Evolutionary conservation across 2,888 invertebrate genomes (phyloP), one percentile per base, ranked within the genome.

Genomic region (Arctia plantaginis): DNA sequence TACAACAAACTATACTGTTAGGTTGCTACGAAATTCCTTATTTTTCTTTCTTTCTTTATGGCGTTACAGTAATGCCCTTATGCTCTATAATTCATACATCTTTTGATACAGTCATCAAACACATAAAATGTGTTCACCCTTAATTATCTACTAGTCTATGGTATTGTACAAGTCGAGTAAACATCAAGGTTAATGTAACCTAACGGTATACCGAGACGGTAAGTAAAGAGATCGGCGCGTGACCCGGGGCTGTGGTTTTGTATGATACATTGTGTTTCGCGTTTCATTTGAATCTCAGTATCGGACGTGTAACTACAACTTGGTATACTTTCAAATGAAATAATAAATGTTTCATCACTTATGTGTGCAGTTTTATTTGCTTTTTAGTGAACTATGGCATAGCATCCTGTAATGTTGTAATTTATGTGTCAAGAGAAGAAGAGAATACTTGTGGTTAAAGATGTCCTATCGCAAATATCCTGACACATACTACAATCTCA

Each of bases 261-360:
- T 95, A 94, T 92, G 91, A 91, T 93, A 92, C 92, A 90, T 90
- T 92, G 91, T 91, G 90, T 93, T 93, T 92, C 91, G 90, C 89
- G 90, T 95, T 95, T 95, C 95, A 94, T 95, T 95, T 95, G 95
- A 95, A 95, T 95, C 95, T 95, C 95, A 94, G 90, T 93, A 94
- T 93, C 92, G 92, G 88, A 92, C 92, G 93, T 93, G 93, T 94
- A 91, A 94, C 89, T 93, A 93, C 93, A 94, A 93, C 93, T 94
- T 95, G 94, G 93, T 94, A 95, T 94, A 94, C 93, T 94, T 95
- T 95, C 95, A 95, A 95, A 95, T 94, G 95, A 92, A 94, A 92
- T 93, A 95, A 90, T 95, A 95, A 95, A 95, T 95, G 95, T 95
- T 95, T 94, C 94, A 94, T 95, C 95, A 94, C 92, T 94, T 91